phyloP scores from a whole-genome alignment of 2,888 invertebrate species.

The Coelinius sp. region DNA sequence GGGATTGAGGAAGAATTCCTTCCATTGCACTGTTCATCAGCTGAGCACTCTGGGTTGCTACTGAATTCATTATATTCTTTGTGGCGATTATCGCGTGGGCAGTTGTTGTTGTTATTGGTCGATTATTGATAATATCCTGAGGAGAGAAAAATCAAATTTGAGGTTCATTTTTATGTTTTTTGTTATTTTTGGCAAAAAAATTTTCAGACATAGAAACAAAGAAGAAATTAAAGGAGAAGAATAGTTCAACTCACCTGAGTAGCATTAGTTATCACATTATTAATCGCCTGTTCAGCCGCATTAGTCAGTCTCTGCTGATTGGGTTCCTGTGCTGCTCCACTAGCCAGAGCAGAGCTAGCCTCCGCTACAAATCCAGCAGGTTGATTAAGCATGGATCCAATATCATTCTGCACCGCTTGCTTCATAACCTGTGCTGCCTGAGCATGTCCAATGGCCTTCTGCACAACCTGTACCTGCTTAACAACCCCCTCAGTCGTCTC shows the following conservation, averaged over 20 bases:
- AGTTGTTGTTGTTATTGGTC: constrained; percentile 65
- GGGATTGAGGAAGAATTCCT: constrained; percentile 66
- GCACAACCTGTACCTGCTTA: constrained; percentile 66
- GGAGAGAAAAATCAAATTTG: too few relatives aligned
- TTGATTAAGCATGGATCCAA: constrained; percentile 66
- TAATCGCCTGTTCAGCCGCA: constrained; percentile 68
- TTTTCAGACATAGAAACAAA: neutral
- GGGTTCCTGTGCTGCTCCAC: constrained; percentile 66
- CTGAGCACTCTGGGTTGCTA: constrained; percentile 68
- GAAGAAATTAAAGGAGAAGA: too few relatives aligned
- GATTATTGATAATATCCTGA: constrained; percentile 68
- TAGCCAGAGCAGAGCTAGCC: constrained; percentile 66
- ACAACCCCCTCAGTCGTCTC: constrained; percentile 66
- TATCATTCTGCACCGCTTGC: constrained; percentile 69
- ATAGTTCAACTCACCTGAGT: constrained; percentile 48
- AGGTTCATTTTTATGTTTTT: too few relatives aligned
- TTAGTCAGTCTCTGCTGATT: constrained; percentile 66
- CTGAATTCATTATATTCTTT: constrained; percentile 67
- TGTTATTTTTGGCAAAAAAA: too few relatives aligned
- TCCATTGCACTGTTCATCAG: constrained; percentile 69
- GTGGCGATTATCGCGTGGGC: constrained; percentile 70
- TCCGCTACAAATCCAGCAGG: constrained; percentile 67
- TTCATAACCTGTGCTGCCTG: constrained; percentile 69
- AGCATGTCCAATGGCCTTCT: constrained; percentile 68
- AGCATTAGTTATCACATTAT: constrained; percentile 66